Evolutionary conservation across 2,113 vertebrate species (phyloP).

Genomic region (Lonchura striata): DNA sequence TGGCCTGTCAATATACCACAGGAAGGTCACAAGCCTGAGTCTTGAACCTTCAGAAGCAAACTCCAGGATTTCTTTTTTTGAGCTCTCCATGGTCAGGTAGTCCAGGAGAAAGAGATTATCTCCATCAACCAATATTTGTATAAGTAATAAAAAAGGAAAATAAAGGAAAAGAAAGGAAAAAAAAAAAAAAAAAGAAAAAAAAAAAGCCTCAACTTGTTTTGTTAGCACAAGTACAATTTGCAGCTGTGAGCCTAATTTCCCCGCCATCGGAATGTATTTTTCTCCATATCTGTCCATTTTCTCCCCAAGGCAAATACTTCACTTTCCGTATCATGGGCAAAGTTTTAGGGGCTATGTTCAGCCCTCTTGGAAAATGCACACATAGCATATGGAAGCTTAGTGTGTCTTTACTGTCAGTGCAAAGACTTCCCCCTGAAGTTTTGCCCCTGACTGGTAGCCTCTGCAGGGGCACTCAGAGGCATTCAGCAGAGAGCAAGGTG

Average conservation of each 20-base stretch:
- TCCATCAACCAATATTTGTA: neutral
- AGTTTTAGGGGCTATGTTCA: neutral
- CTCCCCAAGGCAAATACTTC: neutral
- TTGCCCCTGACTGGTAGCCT: neutral
- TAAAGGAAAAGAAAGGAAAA: too few species aligned
- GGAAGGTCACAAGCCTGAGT: neutral
- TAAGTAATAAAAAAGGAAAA: neutral
- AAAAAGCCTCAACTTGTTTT: neutral
- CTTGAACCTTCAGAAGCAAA: neutral
- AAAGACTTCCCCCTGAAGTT: neutral
- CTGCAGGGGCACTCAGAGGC: neutral
- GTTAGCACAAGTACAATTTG: neutral
- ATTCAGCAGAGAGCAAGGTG: neutral
- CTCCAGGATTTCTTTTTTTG: neutral
- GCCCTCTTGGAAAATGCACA: neutral
- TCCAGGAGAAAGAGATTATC: neutral
- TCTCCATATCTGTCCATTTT: neutral
- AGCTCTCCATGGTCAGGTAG: neutral
- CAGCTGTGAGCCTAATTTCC: neutral
- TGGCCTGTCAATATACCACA: neutral
- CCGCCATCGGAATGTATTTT: neutral
- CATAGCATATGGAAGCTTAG: neutral
- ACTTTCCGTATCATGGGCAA: neutral
- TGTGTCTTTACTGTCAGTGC: neutral
- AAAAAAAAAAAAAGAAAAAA: neutral